Conservation (phyloP, 2,888 invertebrate species). For the Pseudococcus jackbeardsleyi region DNA sequence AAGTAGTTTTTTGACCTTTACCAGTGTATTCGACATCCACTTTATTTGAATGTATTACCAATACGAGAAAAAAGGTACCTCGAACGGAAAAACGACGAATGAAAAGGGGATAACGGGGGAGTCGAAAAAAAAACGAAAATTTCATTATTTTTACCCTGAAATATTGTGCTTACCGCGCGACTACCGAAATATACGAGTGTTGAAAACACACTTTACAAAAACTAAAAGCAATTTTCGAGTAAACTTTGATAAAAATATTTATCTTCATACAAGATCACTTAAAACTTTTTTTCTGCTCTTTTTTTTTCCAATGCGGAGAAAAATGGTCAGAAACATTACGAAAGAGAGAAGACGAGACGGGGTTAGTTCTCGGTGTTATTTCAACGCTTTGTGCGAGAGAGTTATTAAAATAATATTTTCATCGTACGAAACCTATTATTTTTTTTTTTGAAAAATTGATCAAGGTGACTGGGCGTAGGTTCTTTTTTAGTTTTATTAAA, state of each 20-base stretch:
- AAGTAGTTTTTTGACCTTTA: not conserved
- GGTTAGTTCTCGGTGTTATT: not conserved
- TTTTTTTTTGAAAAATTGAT: not conserved
- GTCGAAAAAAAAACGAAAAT: not conserved
- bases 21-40: not conserved
- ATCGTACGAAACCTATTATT: not conserved
- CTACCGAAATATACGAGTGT: slow-evolving; percentile 20
- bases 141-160: slow-evolving; percentile 23
- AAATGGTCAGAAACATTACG: not conserved
- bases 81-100: not conserved
- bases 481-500: not conserved
- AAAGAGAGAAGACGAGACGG: not conserved
- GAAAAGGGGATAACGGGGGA: not conserved
- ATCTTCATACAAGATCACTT: slow-evolving; percentile 44
- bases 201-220: not conserved
- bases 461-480: too few relatives aligned
- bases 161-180: slow-evolving; percentile 9
- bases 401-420: slow-evolving; percentile 21
- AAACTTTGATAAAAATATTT: slow-evolving; percentile 38
- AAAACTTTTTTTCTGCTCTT: slow-evolving; percentile 31
- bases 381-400: not conserved
- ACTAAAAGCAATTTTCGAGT: slow-evolving; percentile 44
- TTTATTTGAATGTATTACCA: not conserved
- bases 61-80: not conserved
- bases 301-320: not conserved